Conservation (phyloP, 2,888 invertebrate genomes). For the Lasius fuliginosus region DNA sequence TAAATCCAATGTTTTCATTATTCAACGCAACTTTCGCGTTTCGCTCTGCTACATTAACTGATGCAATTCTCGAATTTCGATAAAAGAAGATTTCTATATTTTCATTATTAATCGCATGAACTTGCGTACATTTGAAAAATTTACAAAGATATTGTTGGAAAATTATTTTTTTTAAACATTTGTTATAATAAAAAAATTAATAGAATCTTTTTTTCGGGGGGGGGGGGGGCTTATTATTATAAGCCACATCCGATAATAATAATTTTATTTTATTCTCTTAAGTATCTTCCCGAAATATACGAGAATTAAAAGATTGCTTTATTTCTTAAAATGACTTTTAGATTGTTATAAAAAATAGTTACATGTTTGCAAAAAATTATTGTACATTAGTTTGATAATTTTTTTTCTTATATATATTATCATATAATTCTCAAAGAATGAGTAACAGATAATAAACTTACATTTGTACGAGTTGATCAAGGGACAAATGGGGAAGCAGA, state of each 20-base stretch:
- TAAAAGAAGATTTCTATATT: background rate
- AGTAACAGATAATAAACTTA: conserved; percentile 30
- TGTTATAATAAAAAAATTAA: background rate
- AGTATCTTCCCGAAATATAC: background rate
- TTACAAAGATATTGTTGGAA: background rate
- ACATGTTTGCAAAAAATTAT: background rate
- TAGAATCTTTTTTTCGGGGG: background rate
- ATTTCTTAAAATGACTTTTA: background rate
- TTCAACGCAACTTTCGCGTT: conserved; percentile 10
- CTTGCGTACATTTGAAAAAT: background rate
- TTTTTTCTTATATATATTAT: background rate
- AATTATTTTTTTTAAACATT: background rate
- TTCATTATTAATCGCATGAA: background rate
- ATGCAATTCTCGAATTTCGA: background rate
- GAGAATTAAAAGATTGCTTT: background rate
- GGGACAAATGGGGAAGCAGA: background rate
- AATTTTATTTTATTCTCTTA: background rate
- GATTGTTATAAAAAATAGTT: background rate
- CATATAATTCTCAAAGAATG: background rate
- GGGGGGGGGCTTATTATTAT: background rate
- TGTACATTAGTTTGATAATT: background rate
- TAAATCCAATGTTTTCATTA: conserved; percentile 53
- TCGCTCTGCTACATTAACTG: conserved; percentile 5
- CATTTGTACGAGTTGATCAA: conserved; percentile 29
- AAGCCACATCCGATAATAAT: background rate